Evolutionary conservation across 2,797 vertebrate species (phyloP).

Genomic region (Tenualosa ilisha): DNA sequence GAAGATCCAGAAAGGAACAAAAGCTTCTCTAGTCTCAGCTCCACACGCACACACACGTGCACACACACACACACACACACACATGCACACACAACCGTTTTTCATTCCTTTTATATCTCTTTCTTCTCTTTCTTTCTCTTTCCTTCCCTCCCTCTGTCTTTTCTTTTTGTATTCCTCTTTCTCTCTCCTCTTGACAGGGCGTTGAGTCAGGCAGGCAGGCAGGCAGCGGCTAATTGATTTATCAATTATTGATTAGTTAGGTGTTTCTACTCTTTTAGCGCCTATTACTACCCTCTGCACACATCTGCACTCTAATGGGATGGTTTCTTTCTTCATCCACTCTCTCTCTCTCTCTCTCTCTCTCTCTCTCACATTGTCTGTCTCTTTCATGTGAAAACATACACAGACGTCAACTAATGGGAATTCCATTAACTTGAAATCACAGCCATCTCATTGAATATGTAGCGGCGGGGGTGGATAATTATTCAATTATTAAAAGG

Average conservation of each 20-base stretch:
- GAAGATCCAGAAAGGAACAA: not conserved
- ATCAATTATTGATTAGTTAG: constrained; percentile 45
- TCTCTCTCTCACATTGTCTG: not conserved
- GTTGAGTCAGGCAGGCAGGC: not conserved
- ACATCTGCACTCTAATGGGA: not conserved
- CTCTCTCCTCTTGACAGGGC: not conserved
- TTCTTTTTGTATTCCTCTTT: not conserved
- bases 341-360: not conserved
- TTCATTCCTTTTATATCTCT: not conserved
- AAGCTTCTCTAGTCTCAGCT: not conserved
- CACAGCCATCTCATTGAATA: not conserved
- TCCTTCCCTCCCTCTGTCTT: not conserved
- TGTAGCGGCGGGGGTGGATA: not conserved
- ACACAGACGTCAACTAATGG: not conserved
- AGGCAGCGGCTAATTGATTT: constrained; percentile 36
- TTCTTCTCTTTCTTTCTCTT: not conserved
- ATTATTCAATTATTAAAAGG: constrained; percentile 18
- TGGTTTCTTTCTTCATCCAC: not conserved
- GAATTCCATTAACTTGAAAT: not conserved
- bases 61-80: too few species aligned
- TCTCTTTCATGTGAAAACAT: not conserved
- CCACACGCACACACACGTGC: too few species aligned
- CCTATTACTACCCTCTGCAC: constrained; percentile 30
- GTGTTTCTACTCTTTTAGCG: constrained; percentile 47
- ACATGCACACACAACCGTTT: too few species aligned